phyloP scores from a whole-genome alignment of 2,113 vertebrate species.

The Rhinopomastus cyanomelas region DNA sequence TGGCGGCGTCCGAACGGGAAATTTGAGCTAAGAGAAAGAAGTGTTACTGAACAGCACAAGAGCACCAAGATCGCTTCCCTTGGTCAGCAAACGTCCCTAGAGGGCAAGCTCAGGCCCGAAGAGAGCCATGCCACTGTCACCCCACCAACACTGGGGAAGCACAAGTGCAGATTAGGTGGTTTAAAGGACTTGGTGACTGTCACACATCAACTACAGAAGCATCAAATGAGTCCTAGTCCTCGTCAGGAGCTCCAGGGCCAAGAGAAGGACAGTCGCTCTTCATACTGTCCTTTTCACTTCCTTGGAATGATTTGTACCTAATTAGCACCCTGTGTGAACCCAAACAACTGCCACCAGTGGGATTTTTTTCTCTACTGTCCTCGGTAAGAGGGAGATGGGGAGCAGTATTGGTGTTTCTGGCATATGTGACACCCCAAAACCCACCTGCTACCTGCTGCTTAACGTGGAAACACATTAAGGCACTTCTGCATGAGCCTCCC shows the following conservation, averaged over 20 bases:
- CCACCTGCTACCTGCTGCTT: not conserved
- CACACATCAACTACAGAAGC: not conserved
- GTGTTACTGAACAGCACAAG: not conserved
- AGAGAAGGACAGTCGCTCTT: not conserved
- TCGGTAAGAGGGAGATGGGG: not conserved
- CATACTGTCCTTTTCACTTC: no score
- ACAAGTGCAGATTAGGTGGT: fast-evolving
- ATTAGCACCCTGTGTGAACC: not conserved
- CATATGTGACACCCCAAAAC: not conserved
- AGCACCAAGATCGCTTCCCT: not conserved
- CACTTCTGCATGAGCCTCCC: not conserved
- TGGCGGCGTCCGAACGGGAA: constrained; percentile 86
- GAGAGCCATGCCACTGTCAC: not conserved
- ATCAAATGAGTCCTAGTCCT: not conserved
- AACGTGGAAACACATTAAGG: not conserved
- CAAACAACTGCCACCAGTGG: not conserved
- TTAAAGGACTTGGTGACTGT: not conserved
- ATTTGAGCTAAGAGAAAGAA: constrained; percentile 59
- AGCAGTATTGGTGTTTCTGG: not conserved
- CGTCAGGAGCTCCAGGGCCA: not conserved
- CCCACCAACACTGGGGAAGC: not conserved
- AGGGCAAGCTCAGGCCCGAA: not conserved
- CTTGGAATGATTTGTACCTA: not conserved
- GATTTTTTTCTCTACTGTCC: not conserved
- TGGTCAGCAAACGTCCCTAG: not conserved